Base-by-base conservation (phyloP, 2,797 vertebrate species). In the Myotis vivesi region DNA sequence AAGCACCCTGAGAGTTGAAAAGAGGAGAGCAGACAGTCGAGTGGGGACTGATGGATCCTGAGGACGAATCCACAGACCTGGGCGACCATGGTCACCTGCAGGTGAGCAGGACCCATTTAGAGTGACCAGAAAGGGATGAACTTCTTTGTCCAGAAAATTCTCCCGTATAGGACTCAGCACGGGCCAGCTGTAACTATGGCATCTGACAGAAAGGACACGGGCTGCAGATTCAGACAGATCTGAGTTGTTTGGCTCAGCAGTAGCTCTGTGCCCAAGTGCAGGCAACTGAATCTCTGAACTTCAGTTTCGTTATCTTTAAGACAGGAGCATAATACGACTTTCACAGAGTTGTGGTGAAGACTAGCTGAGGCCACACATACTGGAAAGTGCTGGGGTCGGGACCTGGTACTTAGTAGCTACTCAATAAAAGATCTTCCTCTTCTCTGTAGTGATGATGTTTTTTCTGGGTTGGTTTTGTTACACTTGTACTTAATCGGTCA, bases 131-230 rank as follows among this genome's bases (percentile, higher is more conserved):
- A 69, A 86, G 4, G 30, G 19, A 12, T 51, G 36, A 23, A 75
- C n/a, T 71, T 92, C 80, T 57, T 88, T 73, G 59, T 80, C n/a
- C 25, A 38, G 20, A 85, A 96, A 93, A 82, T 30, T 81, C 81
- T 82, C 57, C 33, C 53, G 46, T 10, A 3, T 2, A 53, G 49
- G 12, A 55, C 6, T n/a, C 22, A 86, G 59, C 59, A 76, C 1
- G 0, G 25, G 77, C 8, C 25, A 55, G 57, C 57, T 51, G 25
- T 51, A 76, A 75, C 51, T 30, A 9, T 17, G 28, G 44, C 22
- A 16, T 44, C 10, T 5, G 17, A 17, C 1, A 55, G 41, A 89
- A 89, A 25, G 51, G 55, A 33, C 41, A 33, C 7, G 6, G 53
- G 68, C 51, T 59, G 69, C 17, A 7, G 68, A 89, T 33, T 55